Percentiles rank a stretch among this genome's conserved stretches.
These are phyloP conservation scores for Tragopan temminckii DNA, from an alignment of 2,797 vertebrate species.

Conservation along the genomic window DNA sequence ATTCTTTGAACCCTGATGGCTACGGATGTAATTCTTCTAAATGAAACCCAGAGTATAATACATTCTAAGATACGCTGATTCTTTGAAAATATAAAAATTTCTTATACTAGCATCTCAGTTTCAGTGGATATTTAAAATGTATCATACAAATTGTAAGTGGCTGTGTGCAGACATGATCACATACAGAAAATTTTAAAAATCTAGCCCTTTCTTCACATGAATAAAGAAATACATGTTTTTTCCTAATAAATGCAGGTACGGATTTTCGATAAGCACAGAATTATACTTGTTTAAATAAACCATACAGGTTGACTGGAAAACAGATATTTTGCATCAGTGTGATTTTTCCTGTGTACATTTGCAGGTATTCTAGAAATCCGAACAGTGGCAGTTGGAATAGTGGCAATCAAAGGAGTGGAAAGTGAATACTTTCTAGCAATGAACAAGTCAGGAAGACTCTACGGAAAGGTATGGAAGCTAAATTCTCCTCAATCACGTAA, in stretches of 20 bases:
- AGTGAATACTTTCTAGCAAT: constrained; percentile 97
- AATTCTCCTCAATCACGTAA: neutral
- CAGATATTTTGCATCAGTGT: constrained; percentile 7
- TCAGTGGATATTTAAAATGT: constrained; percentile 49
- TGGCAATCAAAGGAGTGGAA: constrained; percentile 97
- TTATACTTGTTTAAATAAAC: constrained; percentile 73
- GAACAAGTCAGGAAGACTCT: constrained; percentile 93
- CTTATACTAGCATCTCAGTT: neutral
- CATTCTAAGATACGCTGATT: neutral
- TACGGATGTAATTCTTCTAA: neutral
- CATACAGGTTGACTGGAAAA: constrained; percentile 47
- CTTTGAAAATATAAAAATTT: neutral
- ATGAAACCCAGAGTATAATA: neutral
- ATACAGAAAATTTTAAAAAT: constrained; percentile 41
- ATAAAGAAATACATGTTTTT: constrained; percentile 59
- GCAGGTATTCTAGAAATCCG: constrained; percentile 98
- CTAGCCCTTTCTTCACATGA: constrained; percentile 79
- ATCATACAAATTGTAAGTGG: constrained; percentile 70
- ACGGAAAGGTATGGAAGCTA: constrained; percentile 91
- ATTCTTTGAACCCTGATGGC: constrained; percentile 40
- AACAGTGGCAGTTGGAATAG: constrained; percentile 94
- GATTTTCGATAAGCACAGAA: constrained; percentile 74
- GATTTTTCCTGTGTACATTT: constrained; percentile 70
- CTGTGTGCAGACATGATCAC: constrained; percentile 38
- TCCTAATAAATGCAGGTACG: constrained; percentile 77